Evolutionary conservation across 2,888 invertebrate species (phyloP), one percentile per base, ranked within the genome.

Genomic region (Latrodectus elegans): DNA sequence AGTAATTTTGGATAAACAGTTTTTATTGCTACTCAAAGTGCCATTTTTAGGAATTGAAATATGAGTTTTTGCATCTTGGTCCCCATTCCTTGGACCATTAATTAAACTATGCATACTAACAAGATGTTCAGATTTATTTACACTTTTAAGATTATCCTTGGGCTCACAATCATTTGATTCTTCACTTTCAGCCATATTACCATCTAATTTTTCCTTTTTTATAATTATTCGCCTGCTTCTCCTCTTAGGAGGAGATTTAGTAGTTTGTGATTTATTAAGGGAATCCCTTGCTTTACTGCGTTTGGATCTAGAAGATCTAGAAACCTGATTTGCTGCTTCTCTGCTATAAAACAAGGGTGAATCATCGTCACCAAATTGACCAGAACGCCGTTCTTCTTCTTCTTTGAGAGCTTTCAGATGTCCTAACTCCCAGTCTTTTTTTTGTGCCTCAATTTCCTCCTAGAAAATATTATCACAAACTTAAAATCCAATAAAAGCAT

Each of bases 361-460:
- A 90, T 94, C 94, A 85, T 93, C 93, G 76, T 93, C 93, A 55
- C 86, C 88, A 11, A 78, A 26, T 8, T 92, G 82, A 85, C 92
- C 92, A 8, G 92, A 91, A 74, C 92, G 89, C 67, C 92, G 73
- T 75, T 89, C 88, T 81, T 90, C 90, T 52, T 90, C 90, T 95
- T 95, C 91, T 95, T 93, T 55, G 94, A 91, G 79, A 15, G 91
- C 91, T 71, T 92, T 91, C 52, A 92, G 88, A 68, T 97, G 95
- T 92, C 96, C 96, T 91, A 96, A 94, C 93, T 97, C 97, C 97
- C 97, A 97, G 91, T 96, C 96, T 90, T 95, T 95, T 92, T 96
- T 96, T 92, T 96, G 95, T 76, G 95, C 94, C 91, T 96, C 96
- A 76, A 97, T 95, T 92, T 96, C 96, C 72, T 93, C 93, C 93